A percentile compares a stretch with the other conserved stretches of the same genome.
These are phyloP conservation scores for Trinectes maculatus DNA, from an alignment of 2,113 vertebrate species.

Conservation along the genomic window DNA sequence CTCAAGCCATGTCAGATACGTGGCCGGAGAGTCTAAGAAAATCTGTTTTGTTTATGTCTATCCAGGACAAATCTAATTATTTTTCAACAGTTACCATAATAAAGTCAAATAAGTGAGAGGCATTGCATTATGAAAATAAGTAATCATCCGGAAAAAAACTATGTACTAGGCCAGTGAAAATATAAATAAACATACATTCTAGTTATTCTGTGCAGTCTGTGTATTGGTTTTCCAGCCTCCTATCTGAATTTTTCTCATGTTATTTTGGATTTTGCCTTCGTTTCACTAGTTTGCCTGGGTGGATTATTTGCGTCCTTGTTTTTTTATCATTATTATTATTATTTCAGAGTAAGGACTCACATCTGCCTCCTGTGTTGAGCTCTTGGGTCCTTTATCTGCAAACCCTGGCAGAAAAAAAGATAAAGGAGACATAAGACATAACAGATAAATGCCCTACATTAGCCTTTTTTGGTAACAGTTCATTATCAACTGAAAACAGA, in stretches of 20 bases:
- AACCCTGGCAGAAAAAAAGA: background rate
- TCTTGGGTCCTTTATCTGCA: background rate
- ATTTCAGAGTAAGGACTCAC: background rate
- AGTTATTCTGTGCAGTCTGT: background rate
- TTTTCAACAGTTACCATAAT: slow-evolving; percentile 45
- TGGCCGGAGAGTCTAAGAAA: slow-evolving; percentile 28
- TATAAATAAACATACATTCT: too few species aligned
- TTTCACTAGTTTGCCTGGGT: background rate
- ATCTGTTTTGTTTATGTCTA: slow-evolving; percentile 31
- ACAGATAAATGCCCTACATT: background rate
- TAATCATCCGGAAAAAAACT: slow-evolving; percentile 39
- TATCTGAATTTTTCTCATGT: background rate
- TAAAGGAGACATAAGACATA: background rate
- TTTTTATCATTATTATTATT: background rate
- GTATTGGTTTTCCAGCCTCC: background rate
- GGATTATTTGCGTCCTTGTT: background rate
- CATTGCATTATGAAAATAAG: slow-evolving; percentile 22
- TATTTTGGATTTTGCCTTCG: background rate
- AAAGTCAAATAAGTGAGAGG: slow-evolving; percentile 58
- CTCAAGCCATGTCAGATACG: slow-evolving; percentile 22
- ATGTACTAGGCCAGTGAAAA: too few species aligned
- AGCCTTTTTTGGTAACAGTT: background rate
- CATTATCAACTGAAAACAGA: background rate
- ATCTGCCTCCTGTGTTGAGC: background rate
- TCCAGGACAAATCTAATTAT: slow-evolving; percentile 43